These are phyloP conservation scores for Styela clava DNA, from an alignment of 23 tunicate genomes.

Conservation along the genomic window DNA sequence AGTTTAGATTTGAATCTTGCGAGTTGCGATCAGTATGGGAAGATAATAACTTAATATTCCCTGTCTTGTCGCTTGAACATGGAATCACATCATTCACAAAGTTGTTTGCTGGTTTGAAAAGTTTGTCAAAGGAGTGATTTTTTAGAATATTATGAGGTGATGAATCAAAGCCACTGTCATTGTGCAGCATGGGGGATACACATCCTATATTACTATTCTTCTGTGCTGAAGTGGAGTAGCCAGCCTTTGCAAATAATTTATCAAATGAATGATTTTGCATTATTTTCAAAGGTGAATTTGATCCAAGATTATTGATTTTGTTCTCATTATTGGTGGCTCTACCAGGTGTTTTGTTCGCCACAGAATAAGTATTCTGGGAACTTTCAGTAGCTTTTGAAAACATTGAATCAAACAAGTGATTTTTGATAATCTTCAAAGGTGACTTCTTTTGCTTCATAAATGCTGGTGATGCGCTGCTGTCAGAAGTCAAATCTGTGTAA, in stretches of 20 bases:
- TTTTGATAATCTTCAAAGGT: slow-evolving; percentile 11
- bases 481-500: neutral
- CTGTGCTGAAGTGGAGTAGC: neutral
- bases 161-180: slow-evolving; percentile 12
- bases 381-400: slow-evolving; percentile 1
- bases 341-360: neutral
- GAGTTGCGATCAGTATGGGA: too few relatives aligned
- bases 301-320: too few relatives aligned
- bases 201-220: neutral
- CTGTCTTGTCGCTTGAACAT: neutral
- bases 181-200: neutral
- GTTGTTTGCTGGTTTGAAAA: neutral
- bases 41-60: too few relatives aligned
- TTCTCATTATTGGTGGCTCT: too few relatives aligned
- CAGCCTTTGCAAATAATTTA: slow-evolving; percentile 15
- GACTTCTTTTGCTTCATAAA: neutral
- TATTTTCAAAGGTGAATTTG: slow-evolving; percentile 5
- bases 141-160: neutral
- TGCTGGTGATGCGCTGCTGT: neutral
- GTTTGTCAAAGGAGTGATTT: slow-evolving; percentile 1
- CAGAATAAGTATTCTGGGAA: neutral
- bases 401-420: slow-evolving; percentile 12
- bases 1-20: too few relatives aligned
- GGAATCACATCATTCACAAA: neutral
- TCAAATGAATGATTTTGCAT: slow-evolving; percentile 10